phyloP scores from a whole-genome alignment of 1,140 invertebrate genomes.

The Magallana ariakensis region DNA sequence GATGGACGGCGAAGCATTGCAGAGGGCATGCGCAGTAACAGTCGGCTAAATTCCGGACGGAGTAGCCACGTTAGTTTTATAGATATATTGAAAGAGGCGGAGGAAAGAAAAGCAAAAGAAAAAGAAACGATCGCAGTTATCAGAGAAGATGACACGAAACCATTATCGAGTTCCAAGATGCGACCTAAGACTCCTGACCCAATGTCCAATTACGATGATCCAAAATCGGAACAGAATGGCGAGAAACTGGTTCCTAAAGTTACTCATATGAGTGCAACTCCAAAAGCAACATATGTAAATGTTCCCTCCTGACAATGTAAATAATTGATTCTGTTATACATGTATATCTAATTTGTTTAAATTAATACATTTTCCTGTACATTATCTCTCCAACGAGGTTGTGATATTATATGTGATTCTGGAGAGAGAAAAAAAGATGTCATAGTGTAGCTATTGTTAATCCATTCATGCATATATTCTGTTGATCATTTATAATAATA shows the following conservation, averaged over 20 bases:
- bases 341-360: too few species aligned
- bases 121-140: background rate
- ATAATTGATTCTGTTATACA: too few species aligned
- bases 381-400: too few species aligned
- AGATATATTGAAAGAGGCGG: constrained; percentile 52
- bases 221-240: constrained; percentile 1
- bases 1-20: background rate
- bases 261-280: constrained; percentile 30
- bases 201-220: constrained; percentile 43
- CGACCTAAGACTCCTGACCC: constrained; percentile 49
- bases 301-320: background rate
- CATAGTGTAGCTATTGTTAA: too few species aligned
- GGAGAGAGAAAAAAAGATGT: too few species aligned
- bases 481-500: too few species aligned
- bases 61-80: constrained; percentile 53
- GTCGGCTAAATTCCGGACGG: background rate
- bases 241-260: constrained; percentile 4
- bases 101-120: constrained; percentile 52
- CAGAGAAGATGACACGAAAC: constrained; percentile 27
- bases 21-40: background rate
- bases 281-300: constrained; percentile 51
- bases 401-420: too few species aligned
- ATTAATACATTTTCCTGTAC: too few species aligned
- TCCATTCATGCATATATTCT: too few species aligned
- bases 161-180: constrained; percentile 9